Percentiles rank a stretch among this genome's conserved stretches.
Evolutionary conservation across 1,140 invertebrate species (phyloP).

Genomic region (Dendroctonus ponderosae): DNA sequence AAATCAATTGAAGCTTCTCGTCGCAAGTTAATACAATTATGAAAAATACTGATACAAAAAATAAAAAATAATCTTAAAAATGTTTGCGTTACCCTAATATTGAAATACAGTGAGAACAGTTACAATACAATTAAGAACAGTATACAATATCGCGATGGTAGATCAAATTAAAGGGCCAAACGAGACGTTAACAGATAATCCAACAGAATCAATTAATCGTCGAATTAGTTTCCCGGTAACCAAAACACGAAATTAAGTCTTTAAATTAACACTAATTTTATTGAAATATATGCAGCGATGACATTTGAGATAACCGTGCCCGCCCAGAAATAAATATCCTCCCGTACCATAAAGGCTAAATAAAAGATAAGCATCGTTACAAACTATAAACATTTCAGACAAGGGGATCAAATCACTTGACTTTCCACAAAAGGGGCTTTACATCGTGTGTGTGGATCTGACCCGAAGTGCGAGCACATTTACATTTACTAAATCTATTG

Average conservation of each 20-base stretch:
- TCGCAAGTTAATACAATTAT: no score
- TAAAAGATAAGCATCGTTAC: constrained; percentile 34
- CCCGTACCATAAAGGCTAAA: constrained; percentile 22
- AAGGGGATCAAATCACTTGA: constrained; percentile 40
- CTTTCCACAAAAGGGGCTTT: constrained; percentile 33
- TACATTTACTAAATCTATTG: constrained; percentile 12
- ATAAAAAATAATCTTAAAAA: no score
- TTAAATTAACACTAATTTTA: constrained; percentile 43
- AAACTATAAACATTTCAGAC: constrained; percentile 36
- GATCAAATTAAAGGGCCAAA: constrained; percentile 8
- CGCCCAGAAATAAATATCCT: constrained; percentile 28
- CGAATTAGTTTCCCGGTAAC: constrained; percentile 23
- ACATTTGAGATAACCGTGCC: constrained; percentile 32
- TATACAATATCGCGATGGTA: constrained; percentile 10
- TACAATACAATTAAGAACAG: neutral
- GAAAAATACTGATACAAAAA: no score
- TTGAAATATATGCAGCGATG: constrained; percentile 44
- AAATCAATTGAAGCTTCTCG: no score
- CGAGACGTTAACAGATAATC: constrained; percentile 13
- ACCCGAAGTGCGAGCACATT: constrained; percentile 33
- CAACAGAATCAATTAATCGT: constrained; percentile 22
- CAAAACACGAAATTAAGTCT: constrained; percentile 33
- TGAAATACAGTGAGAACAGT: no score
- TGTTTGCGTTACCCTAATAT: no score
- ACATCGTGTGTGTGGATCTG: constrained; percentile 24